Evolutionary conservation across 2,797 vertebrate genomes (phyloP).

Genomic region (Darevskia nairensis): DNA sequence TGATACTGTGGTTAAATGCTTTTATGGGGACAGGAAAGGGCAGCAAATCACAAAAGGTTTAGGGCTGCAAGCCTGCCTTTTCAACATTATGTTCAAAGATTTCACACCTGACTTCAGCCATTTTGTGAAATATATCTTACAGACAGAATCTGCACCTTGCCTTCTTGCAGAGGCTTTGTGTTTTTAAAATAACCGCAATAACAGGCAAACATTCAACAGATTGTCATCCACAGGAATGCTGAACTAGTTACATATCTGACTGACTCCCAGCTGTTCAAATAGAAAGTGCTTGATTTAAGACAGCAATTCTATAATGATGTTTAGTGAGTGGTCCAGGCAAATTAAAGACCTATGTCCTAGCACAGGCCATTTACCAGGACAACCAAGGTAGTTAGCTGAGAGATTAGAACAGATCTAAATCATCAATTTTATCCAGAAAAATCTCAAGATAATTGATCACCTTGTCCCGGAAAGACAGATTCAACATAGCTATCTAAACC

Average conservation of each 20-base stretch:
- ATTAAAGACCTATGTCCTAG: no score
- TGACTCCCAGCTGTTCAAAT: neutral
- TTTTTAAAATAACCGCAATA: neutral
- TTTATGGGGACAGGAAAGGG: conserved; percentile 34
- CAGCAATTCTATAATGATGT: no score
- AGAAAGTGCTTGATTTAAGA: neutral
- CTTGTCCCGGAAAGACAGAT: no score
- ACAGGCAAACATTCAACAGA: neutral
- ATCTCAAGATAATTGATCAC: no score
- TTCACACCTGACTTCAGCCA: neutral
- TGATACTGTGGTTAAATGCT: conserved; percentile 58
- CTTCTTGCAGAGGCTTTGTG: neutral
- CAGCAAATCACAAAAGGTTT: conserved; percentile 63
- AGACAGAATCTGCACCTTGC: neutral
- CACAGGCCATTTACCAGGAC: no score
- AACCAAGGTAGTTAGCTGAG: no score
- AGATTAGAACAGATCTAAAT: no score
- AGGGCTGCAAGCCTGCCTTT: conserved; percentile 2
- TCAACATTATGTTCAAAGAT: neutral
- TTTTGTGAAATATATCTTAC: neutral
- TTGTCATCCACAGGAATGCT: neutral
- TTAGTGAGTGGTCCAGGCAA: no score
- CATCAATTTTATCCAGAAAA: no score
- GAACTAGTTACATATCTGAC: neutral
- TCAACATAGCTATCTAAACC: no score